Evolutionary conservation across 1,140 invertebrate species (phyloP).

Genomic region (Asbolus verrucosus): DNA sequence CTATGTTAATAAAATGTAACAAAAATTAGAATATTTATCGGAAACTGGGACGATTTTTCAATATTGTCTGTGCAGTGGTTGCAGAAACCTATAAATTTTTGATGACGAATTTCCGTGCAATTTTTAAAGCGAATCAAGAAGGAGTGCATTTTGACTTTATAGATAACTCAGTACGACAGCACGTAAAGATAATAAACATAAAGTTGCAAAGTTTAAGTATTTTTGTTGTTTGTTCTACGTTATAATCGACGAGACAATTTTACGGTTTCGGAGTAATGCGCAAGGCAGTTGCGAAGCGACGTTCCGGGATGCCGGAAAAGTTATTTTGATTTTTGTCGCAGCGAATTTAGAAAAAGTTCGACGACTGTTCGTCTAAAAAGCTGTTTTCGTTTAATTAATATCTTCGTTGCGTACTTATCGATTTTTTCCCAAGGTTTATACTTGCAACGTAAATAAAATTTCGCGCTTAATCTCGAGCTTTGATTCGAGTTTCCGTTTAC

Average conservation of each 20-base stretch:
- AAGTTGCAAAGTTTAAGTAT: constrained; percentile 20
- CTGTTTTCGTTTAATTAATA: constrained; percentile 38
- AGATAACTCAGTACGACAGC: neutral
- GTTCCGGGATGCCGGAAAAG: constrained; percentile 6
- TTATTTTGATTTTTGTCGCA: constrained; percentile 36
- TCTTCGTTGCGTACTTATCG: constrained; percentile 29
- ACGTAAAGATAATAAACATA: constrained; percentile 29
- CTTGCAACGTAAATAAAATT: constrained; percentile 35
- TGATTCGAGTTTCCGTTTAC: constrained; percentile 35
- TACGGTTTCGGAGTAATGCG: constrained; percentile 1
- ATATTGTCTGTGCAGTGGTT: neutral
- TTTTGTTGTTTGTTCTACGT: constrained; percentile 17
- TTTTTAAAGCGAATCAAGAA: constrained; percentile 7
- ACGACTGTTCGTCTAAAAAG: constrained; percentile 15
- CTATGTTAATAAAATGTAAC: too few species aligned
- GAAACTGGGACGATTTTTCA: neutral
- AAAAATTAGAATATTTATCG: neutral
- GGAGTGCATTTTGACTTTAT: constrained; percentile 2
- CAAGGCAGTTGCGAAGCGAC: neutral
- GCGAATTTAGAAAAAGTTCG: constrained; percentile 10
- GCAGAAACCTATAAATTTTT: too few species aligned
- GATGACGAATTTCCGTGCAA: neutral
- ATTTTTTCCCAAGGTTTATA: constrained; percentile 28
- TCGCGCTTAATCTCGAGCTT: constrained; percentile 36
- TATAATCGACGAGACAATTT: constrained; percentile 24